Evolutionary conservation across 2,888 invertebrate species (phyloP), one percentile per base, ranked within the genome.

Genomic region (Eueremaeus valkanovi): DNA sequence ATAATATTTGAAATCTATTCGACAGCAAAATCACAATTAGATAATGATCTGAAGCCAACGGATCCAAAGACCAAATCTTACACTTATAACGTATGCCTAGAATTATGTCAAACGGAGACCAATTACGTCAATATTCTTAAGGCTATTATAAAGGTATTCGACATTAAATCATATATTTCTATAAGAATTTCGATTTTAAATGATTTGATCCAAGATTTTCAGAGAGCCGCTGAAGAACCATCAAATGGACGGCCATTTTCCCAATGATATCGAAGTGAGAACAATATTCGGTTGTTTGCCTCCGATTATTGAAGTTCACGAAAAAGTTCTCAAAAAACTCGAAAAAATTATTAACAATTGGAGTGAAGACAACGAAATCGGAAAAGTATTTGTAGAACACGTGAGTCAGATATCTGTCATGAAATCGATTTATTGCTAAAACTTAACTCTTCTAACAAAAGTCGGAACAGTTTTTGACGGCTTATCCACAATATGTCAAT

Each of bases 401-500:
- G 75, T 75, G 29, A 72, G 75, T 29, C 0, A 18, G 8, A 24
- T 66, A 55, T 3, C n/a, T n/a, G n/a, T 36, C 3, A 31, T 75
- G 55, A 3, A 21, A 36, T 1, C 31, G 45, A 61, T 49, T 24
- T 58, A 16, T 42, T 40, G 5, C 45, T 21, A 36, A 78, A 8
- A 29, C 31, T 31, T 76, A 45, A 45, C 68, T 27, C 21, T 33
- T 42, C n/a, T 31, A 36, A 68, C 77, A 82, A 16, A 81, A 87
- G 86, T 90, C 92, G 74, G 90, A 91, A 74, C 93, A 92, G 82
- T 87, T 98, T 83, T 88, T 92, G 80, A 95, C 93, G 85, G 93
- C 95, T 0, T 99, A 99, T 86, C 97, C 97, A 78, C 95, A 96
- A 27, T 99, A 95, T 85, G 92, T 99, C 75, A 99, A 99, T 86